These are phyloP conservation scores for Sebastes schlegelii DNA, from an alignment of 2,113 vertebrate genomes.

Conservation along the genomic window DNA sequence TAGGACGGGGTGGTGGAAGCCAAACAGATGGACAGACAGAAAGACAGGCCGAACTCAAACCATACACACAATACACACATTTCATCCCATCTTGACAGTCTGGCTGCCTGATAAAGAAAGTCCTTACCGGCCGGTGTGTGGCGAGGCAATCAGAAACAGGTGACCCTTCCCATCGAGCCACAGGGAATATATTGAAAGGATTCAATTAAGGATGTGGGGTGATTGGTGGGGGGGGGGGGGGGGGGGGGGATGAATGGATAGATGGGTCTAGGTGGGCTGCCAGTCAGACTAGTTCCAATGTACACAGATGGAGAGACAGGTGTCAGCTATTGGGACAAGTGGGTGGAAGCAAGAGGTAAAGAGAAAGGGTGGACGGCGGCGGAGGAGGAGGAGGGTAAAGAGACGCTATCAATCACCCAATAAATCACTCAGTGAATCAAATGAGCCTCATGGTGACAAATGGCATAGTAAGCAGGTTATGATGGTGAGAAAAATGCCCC, in stretches of 20 bases:
- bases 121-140: conserved; percentile 24
- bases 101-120: conserved; percentile 34
- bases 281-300: conserved; percentile 28
- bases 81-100: conserved; percentile 26
- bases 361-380: background rate
- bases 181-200: conserved; percentile 50
- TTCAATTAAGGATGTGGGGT: conserved; percentile 62
- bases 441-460: conserved; percentile 23
- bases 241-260: conserved; percentile 2
- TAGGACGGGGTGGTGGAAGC: conserved; percentile 7
- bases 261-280: conserved; percentile 36
- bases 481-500: background rate
- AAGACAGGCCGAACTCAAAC: conserved; percentile 17
- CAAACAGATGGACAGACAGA: conserved; percentile 8
- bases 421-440: conserved; percentile 47
- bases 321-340: conserved; percentile 45
- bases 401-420: conserved; percentile 33
- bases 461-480: conserved; percentile 26
- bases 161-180: conserved; percentile 49
- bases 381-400: background rate
- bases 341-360: conserved; percentile 40
- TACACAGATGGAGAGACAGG: conserved; percentile 33
- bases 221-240: conserved; percentile 6
- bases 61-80: conserved; percentile 7
- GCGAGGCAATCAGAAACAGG: conserved; percentile 56